Base-by-base conservation (phyloP, 2,797 vertebrate species). In the Alca torda region DNA sequence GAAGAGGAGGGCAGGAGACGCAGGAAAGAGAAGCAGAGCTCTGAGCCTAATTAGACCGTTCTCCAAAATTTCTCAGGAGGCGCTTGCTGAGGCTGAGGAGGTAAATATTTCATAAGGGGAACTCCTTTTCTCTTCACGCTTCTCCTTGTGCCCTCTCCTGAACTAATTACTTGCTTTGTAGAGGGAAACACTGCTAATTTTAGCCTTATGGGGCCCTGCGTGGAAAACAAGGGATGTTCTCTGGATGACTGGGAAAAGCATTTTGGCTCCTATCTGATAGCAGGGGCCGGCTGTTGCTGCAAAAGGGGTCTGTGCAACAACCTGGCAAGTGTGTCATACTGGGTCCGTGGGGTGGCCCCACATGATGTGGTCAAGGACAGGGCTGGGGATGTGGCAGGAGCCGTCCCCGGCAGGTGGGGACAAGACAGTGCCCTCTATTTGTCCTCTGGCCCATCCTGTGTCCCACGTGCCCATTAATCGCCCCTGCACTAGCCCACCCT, bases 81-180 rank as follows among this genome's bases (percentile, higher is more conserved):
- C 24, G 3, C 64, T 81, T 14, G 73, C 4, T 2, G 79, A 82
- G 77, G 63, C 54, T 59, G 74, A 93, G 60, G 39, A 13, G 1
- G 48, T 95, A 82, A 97, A 97, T 96, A 88, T 96, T 96, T 94
- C 20, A 96, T 96, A 57, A 82, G 53, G 91, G 95, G 88, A 96
- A 92, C 89, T 92, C 95, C 95, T 15, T 31, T 64, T 61, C 83
- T 48, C 68, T 80, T 77, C 64, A 39, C 4, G 3, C 61, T 69
- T 80, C 70, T 88, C 86, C 73, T 4, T 5, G 20, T 67, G 80
- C 45, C 74, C 28, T 60, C 68, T 89, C 26, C 76, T 3, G 6
- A 91, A 67, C 57, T 20, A 57, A 83, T 28, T 70, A 80, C 60
- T 89, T 70, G 78, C 37, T 87, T 86, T 69, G 89, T 37, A 77